Evolutionary conservation across 2,888 invertebrate species (phyloP).

Genomic region (Perithous albicinctus): DNA sequence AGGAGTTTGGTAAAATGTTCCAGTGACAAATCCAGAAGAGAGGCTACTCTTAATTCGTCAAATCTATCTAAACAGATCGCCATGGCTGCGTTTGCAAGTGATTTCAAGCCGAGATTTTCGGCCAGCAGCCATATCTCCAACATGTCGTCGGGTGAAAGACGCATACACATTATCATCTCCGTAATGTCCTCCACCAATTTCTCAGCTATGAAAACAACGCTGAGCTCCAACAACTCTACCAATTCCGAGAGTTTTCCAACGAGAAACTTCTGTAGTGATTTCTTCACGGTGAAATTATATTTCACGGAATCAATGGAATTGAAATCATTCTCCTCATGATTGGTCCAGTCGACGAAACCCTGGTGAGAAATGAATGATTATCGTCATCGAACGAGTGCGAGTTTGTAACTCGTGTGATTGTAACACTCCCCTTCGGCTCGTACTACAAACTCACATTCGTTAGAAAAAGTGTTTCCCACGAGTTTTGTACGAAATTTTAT

Average conservation of each 20-base stretch:
- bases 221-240: conserved; percentile 74
- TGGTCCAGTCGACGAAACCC: conserved; percentile 78
- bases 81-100: conserved; percentile 72
- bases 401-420: too few relatives aligned
- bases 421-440: too few relatives aligned
- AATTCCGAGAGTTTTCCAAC: conserved; percentile 67
- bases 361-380: conserved; percentile 40
- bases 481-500: too few relatives aligned
- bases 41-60: conserved; percentile 69
- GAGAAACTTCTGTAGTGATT: conserved; percentile 71
- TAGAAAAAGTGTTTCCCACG: too few relatives aligned
- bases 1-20: conserved; percentile 72
- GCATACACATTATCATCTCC: conserved; percentile 73
- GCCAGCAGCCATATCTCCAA: conserved; percentile 76
- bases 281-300: conserved; percentile 66
- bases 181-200: conserved; percentile 72
- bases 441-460: too few relatives aligned
- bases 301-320: conserved; percentile 39
- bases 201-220: conserved; percentile 76
- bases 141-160: conserved; percentile 72
- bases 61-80: conserved; percentile 76
- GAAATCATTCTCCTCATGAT: conserved; percentile 66
- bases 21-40: conserved; percentile 63
- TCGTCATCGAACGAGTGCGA: too few relatives aligned
- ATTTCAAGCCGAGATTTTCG: conserved; percentile 72